Evolutionary conservation across 2,113 vertebrate genomes (phyloP).

Genomic region (Beaufortia kweichowensis): DNA sequence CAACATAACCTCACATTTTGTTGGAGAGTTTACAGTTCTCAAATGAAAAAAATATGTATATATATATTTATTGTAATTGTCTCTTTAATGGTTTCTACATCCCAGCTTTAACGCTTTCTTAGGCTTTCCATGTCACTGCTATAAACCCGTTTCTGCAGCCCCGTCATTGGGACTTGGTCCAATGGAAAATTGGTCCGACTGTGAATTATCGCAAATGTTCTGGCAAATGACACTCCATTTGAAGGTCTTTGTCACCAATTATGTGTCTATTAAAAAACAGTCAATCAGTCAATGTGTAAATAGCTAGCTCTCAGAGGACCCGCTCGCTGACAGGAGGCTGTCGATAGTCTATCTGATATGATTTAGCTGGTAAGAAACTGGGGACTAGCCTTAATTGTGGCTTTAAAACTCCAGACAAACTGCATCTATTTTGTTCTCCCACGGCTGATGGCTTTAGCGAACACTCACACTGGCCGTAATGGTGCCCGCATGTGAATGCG

Average conservation of each 20-base stretch:
- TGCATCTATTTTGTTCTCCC: constrained; percentile 12
- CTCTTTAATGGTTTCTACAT: background rate
- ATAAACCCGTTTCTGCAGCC: constrained; percentile 63
- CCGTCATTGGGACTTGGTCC: constrained; percentile 70
- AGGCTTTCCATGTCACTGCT: constrained; percentile 34
- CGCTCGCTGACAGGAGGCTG: constrained; percentile 85
- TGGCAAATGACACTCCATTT: constrained; percentile 87
- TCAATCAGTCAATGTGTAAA: constrained; percentile 94
- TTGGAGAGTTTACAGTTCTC: too few species aligned
- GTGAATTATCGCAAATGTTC: constrained; percentile 80
- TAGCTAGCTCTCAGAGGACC: constrained; percentile 84
- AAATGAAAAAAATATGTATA: too few species aligned
- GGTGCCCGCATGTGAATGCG: constrained; percentile 25
- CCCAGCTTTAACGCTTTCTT: constrained; percentile 36
- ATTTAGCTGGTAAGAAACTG: constrained; percentile 81
- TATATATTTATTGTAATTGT: too few species aligned
- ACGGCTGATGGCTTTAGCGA: constrained; percentile 22
- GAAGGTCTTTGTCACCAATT: constrained; percentile 99
- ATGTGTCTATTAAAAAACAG: constrained; percentile 98
- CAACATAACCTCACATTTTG: too few species aligned
- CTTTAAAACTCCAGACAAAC: constrained; percentile 39
- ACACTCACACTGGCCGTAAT: constrained; percentile 4
- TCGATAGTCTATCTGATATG: constrained; percentile 87
- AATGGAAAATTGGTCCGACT: constrained; percentile 76
- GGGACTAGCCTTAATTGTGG: constrained; percentile 71